Evolutionary conservation across 2,797 vertebrate genomes (phyloP).

Genomic region (Scarus forsteni): DNA sequence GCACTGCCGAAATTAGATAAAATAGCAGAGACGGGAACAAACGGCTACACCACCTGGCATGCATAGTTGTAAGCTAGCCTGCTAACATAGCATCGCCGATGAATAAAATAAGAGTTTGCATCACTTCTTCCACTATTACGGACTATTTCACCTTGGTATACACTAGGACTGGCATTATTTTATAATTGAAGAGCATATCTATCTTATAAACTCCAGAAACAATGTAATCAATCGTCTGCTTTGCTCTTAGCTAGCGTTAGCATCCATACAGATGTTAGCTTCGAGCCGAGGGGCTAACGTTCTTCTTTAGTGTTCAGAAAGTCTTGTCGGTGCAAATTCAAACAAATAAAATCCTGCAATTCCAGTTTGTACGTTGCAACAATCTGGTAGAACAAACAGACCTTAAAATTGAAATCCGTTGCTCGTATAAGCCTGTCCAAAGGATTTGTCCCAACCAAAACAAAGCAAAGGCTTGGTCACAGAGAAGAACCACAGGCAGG

Average conservation of each 20-base stretch:
- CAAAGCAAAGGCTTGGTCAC: constrained; percentile 51
- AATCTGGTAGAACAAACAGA: constrained; percentile 13
- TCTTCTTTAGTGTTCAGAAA: too few species aligned
- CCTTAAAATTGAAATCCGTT: constrained; percentile 1
- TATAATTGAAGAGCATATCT: fast-evolving
- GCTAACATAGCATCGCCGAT: too few species aligned
- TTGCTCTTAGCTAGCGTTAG: constrained; percentile 19
- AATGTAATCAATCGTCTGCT: neutral
- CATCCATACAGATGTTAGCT: constrained; percentile 7
- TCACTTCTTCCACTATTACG: too few species aligned
- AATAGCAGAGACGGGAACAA: neutral
- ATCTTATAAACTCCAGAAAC: neutral
- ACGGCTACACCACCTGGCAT: neutral
- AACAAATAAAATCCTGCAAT: too few species aligned
- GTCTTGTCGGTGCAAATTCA: too few species aligned
- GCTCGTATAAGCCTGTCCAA: constrained; percentile 17
- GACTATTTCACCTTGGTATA: fast-evolving
- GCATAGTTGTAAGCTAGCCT: neutral
- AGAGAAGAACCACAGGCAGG: neutral
- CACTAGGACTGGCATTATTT: too few species aligned
- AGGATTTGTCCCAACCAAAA: constrained; percentile 66
- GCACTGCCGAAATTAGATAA: too few species aligned
- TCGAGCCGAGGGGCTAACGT: neutral
- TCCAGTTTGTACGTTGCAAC: too few species aligned
- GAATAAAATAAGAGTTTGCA: too few species aligned